Percentiles rank a stretch among this genome's conserved stretches.
These are phyloP conservation scores for Himantopus leucocephalus DNA, from an alignment of 2,113 vertebrate genomes.

Conservation along the genomic window DNA sequence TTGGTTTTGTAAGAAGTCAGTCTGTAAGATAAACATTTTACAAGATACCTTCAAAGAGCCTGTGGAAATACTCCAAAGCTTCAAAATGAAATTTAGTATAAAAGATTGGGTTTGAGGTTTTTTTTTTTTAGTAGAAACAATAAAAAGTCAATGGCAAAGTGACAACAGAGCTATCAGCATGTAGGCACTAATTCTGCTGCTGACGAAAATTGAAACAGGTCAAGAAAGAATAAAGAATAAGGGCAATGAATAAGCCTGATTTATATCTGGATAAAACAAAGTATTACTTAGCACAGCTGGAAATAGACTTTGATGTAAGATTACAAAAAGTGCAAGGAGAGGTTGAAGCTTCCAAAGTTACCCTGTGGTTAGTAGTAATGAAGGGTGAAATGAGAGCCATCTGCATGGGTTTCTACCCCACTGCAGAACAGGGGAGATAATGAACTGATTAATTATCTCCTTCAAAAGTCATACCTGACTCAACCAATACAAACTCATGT, in stretches of 20 bases:
- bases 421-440: background rate
- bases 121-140: background rate
- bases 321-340: background rate
- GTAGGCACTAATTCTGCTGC: slow-evolving; percentile 25
- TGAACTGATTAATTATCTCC: background rate
- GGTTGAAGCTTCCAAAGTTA: slow-evolving; percentile 2
- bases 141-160: background rate
- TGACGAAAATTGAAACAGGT: slow-evolving; percentile 43
- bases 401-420: background rate
- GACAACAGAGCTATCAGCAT: slow-evolving; percentile 18
- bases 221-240: slow-evolving; percentile 46
- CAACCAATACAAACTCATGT: background rate
- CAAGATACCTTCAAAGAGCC: background rate
- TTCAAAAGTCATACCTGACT: background rate
- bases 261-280: slow-evolving; percentile 52
- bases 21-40: background rate
- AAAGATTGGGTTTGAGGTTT: background rate
- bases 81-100: background rate
- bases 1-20: background rate
- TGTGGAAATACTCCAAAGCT: background rate
- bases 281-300: slow-evolving; percentile 48
- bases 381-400: background rate
- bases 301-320: slow-evolving; percentile 51
- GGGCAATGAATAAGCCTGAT: slow-evolving; percentile 7
- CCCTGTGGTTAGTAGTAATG: background rate